These are phyloP conservation scores for Varroa destructor DNA, from an alignment of 1,140 invertebrate species.

Conservation along the genomic window DNA sequence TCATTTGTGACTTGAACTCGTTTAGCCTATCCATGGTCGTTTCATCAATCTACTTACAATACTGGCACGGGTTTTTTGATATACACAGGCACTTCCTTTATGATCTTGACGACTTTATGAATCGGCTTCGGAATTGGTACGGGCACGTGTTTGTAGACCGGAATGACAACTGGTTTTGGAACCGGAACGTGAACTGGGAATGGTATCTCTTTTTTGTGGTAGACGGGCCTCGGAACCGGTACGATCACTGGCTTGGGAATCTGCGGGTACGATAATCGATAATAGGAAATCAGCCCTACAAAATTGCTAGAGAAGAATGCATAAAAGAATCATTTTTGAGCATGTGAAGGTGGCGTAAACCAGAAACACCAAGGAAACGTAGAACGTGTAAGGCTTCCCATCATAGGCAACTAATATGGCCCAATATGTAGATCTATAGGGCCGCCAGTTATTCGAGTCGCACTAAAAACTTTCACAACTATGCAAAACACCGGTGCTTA, in stretches of 20 bases:
- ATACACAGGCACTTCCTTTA: conserved; percentile 35
- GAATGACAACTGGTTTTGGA: conserved; percentile 34
- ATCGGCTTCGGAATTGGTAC: conserved; percentile 35
- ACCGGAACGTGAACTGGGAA: conserved; percentile 34
- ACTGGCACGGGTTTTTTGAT: conserved; percentile 33
- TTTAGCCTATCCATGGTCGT: too few species aligned
- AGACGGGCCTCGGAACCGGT: conserved; percentile 35
- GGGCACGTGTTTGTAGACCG: conserved; percentile 34
- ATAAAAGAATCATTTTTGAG: too few species aligned
- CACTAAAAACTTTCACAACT: too few species aligned
- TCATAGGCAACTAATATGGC: too few species aligned
- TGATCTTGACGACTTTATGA: conserved; percentile 38
- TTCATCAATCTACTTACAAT: conserved; percentile 30
- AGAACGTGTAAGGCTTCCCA: too few species aligned
- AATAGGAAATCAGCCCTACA: too few species aligned
- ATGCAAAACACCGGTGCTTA: too few species aligned
- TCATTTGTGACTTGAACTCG: neutral
- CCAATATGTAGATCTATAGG: too few species aligned
- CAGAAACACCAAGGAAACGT: too few species aligned
- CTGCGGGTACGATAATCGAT: neutral
- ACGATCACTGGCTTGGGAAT: conserved; percentile 35
- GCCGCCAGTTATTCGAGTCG: too few species aligned
- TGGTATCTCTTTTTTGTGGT: conserved; percentile 31
- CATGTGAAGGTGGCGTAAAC: too few species aligned
- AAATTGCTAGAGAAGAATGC: too few species aligned